Evolutionary conservation across 2,888 invertebrate genomes (phyloP), one percentile per base, ranked within the genome.

Genomic region (Chrysolina americana): DNA sequence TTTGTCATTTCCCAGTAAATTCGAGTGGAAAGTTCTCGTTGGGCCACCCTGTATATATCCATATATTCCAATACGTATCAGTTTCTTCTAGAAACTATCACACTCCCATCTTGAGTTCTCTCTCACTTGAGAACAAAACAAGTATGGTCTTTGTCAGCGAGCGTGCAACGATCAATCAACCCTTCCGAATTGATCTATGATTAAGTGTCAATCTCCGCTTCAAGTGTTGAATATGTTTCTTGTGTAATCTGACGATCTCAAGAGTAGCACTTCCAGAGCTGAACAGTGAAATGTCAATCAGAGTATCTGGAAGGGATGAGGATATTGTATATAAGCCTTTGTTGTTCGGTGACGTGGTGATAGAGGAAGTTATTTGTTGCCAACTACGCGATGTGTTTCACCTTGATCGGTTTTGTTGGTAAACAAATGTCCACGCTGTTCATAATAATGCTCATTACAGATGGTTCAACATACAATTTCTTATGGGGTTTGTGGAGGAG

Each of bases 151-250:
- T 59, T 59, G 59, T 59, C 36, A 36, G 59, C 59, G 36, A 59
- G 36, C 59, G 36, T 59, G 36, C 59, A 59, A 59, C 59, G 59
- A 59, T 59, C 36, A 59, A 59, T 59, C 59, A 36, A 28, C 28
- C 36, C 36, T 23, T 28, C 36, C 8, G 23, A 19, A 59, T 59
- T n/a, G 36, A 59, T 59, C 59, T 59, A 59, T 59, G 59, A 59
- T 59, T 59, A 36, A 11, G 59, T 11, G 23, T 59, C 59, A 59
- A 59, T 59, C 59, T 59, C 59, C n/a, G 59, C 59, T 8, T 28
- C 59, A 59, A 59, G 59, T 59, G 59, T 15, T 59, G 59, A 59
- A 59, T 59, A 59, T 28, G 59, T 59, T 59, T 59, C 59, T 59
- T 36, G 59, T 59, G 15, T 36, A 59, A 59, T 59, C 23, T 36